These are phyloP conservation scores for Parnassius smintheus DNA, from an alignment of 2,888 invertebrate species.

Conservation along the genomic window DNA sequence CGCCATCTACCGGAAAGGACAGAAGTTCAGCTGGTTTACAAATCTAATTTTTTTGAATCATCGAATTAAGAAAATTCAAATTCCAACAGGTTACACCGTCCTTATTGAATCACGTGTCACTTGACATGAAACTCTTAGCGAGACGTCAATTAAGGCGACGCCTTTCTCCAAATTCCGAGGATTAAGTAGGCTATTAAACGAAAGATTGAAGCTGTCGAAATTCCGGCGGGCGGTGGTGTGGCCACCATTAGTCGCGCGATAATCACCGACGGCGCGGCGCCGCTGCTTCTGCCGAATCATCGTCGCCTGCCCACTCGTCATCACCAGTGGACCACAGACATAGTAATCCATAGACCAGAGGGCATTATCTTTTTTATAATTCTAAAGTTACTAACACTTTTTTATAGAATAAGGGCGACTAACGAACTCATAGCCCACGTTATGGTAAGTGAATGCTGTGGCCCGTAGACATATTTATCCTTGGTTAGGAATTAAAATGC, in stretches of 20 bases:
- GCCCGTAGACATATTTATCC: too few relatives aligned
- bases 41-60: neutral
- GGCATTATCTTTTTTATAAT: neutral
- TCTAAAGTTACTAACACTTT: too few relatives aligned
- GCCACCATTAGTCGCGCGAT: slow-evolving; percentile 23
- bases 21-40: too few relatives aligned
- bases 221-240: slow-evolving; percentile 44
- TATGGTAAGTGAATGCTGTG: too few relatives aligned
- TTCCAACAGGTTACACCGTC: too few relatives aligned
- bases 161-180: slow-evolving; percentile 20
- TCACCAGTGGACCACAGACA: neutral
- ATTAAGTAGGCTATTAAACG: slow-evolving; percentile 27
- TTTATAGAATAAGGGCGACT: too few relatives aligned
- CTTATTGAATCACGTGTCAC: slow-evolving; percentile 1
- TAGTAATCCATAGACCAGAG: neutral
- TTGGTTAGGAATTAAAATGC: too few relatives aligned
- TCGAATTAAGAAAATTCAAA: neutral
- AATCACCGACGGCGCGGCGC: slow-evolving; percentile 47
- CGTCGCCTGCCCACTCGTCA: slow-evolving; percentile 36
- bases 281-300: slow-evolving; percentile 55
- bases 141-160: slow-evolving; percentile 23
- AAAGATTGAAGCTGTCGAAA: slow-evolving; percentile 24
- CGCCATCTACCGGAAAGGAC: too few relatives aligned
- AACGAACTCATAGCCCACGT: too few relatives aligned
- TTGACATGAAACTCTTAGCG: neutral